phyloP scores from a whole-genome alignment of 1,140 invertebrate species.

The Stegodyphus mimosarum region DNA sequence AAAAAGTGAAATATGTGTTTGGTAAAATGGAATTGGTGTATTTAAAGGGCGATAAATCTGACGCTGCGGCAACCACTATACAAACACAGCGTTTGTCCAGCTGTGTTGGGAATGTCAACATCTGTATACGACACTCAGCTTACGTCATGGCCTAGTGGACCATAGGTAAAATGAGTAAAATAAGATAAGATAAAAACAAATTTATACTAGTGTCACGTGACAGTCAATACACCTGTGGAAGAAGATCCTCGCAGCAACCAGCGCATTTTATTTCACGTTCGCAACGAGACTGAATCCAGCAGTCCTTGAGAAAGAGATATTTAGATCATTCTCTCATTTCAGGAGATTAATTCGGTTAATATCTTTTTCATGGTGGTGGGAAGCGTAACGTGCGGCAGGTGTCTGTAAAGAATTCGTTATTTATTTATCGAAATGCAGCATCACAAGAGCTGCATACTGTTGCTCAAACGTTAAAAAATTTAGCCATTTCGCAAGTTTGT shows the following conservation, averaged over 20 bases:
- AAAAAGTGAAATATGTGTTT: no score
- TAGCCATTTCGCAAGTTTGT: no score
- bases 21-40: no score
- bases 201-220: constrained; percentile 5
- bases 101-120: constrained; percentile 50
- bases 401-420: not conserved
- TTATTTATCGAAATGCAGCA: no score
- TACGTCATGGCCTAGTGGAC: not conserved
- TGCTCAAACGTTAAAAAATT: no score
- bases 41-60: not conserved
- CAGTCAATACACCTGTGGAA: constrained; percentile 35
- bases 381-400: not conserved
- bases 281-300: not conserved
- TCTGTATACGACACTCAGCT: constrained; percentile 28
- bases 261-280: not conserved
- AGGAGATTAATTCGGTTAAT: not conserved
- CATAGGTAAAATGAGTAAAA: constrained; percentile 19
- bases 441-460: no score
- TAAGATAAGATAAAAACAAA: not conserved
- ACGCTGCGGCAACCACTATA: not conserved
- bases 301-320: not conserved
- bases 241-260: not conserved
- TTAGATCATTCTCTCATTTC: not conserved
- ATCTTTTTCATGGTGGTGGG: not conserved
- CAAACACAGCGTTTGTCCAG: constrained; percentile 27